phyloP scores from a whole-genome alignment of 2,113 vertebrate genomes.

The Mormoops blainvillei region DNA sequence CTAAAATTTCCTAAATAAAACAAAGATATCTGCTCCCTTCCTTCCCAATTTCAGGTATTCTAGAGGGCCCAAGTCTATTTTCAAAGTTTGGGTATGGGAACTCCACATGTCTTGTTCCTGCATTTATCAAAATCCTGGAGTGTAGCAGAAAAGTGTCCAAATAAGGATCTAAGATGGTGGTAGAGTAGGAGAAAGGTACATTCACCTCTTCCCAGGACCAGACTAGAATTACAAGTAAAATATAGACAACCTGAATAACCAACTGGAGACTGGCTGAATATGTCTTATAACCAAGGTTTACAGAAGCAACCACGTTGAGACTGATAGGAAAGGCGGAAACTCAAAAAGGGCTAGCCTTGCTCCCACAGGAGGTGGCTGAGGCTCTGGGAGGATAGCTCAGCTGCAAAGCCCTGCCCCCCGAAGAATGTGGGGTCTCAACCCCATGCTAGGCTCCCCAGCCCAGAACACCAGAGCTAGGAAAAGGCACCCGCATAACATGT shows the following conservation, averaged over 20 bases:
- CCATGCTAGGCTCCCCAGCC: background rate
- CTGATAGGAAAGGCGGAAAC: background rate
- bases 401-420: background rate
- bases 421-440: background rate
- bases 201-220: background rate
- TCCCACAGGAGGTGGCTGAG: background rate
- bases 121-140: background rate
- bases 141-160: background rate
- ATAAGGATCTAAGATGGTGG: background rate
- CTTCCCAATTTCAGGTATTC: background rate
- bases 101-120: background rate
- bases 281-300: background rate
- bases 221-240: background rate
- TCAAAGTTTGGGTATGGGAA: background rate
- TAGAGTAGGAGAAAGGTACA: background rate
- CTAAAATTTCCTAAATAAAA: background rate
- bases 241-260: background rate
- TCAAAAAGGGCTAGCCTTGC: background rate
- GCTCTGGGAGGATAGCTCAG: background rate
- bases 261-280: background rate
- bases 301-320: background rate
- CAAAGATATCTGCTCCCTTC: background rate
- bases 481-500: background rate
- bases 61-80: background rate
- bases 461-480: background rate